A percentile compares a stretch with the other conserved stretches of the same genome.
These are phyloP conservation scores for Cydia fagiglandana DNA, from an alignment of 1,140 invertebrate genomes.

Conservation along the genomic window DNA sequence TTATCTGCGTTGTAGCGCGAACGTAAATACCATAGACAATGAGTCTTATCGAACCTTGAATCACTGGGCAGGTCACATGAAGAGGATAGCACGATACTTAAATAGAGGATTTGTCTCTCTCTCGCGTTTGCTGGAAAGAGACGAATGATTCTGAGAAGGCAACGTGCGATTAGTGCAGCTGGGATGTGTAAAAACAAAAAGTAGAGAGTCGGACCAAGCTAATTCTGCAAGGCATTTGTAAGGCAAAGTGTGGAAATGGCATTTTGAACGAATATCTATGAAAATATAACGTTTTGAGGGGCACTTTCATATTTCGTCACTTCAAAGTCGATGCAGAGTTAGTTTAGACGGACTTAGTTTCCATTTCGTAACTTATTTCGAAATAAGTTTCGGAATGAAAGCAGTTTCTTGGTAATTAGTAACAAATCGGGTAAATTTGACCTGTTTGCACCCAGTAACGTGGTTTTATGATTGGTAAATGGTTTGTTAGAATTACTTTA, in stretches of 20 bases:
- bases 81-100: not conserved
- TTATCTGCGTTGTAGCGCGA: slow-evolving; percentile 8
- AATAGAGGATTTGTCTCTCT: not conserved
- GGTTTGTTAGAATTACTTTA: slow-evolving; percentile 14
- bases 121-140: not conserved
- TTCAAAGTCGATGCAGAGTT: too few species aligned
- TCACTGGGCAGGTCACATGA: not conserved
- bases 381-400: not conserved
- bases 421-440: slow-evolving; percentile 12
- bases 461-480: slow-evolving; percentile 9
- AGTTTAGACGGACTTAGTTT: not conserved
- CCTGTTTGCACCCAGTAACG: slow-evolving; percentile 14
- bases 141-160: not conserved
- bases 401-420: not conserved
- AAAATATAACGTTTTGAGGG: too few species aligned
- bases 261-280: too few species aligned
- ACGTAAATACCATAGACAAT: not conserved
- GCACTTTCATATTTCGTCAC: too few species aligned
- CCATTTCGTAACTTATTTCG: not conserved
- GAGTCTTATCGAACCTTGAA: not conserved
- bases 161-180: slow-evolving; percentile 3
- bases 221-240: too few species aligned
- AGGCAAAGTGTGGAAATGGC: too few species aligned
- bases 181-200: not conserved
- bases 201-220: too few species aligned